Conservation (phyloP, 1,140 invertebrate genomes). For the Agrilus planipennis region DNA sequence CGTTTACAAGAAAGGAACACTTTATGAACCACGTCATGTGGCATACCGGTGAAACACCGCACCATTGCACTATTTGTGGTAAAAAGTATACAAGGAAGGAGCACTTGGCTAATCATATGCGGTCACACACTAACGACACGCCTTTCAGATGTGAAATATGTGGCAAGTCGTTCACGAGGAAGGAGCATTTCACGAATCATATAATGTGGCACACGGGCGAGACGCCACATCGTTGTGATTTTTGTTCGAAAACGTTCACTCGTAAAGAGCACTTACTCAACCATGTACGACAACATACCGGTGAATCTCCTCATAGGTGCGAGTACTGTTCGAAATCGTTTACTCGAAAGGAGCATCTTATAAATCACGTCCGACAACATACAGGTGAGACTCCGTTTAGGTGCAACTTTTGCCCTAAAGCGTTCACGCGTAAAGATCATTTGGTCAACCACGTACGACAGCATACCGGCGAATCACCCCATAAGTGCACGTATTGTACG, state of each 20-base stretch:
- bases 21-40: slow-evolving; percentile 53
- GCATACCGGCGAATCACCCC: slow-evolving; percentile 70
- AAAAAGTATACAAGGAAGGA: slow-evolving; percentile 70
- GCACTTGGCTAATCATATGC: slow-evolving; percentile 63
- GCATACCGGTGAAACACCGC: slow-evolving; percentile 59
- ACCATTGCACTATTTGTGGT: slow-evolving; percentile 60
- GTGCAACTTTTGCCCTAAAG: slow-evolving; percentile 76
- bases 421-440: slow-evolving; percentile 73
- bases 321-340: slow-evolving; percentile 73
- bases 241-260: slow-evolving; percentile 73
- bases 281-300: slow-evolving; percentile 70
- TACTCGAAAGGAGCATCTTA: slow-evolving; percentile 69
- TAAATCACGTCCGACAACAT: slow-evolving; percentile 74
- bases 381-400: slow-evolving; percentile 73
- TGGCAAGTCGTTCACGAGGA: slow-evolving; percentile 75
- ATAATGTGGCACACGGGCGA: slow-evolving; percentile 79
- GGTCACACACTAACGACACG: slow-evolving; percentile 50
- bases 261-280: slow-evolving; percentile 71
- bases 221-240: slow-evolving; percentile 74
- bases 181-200: slow-evolving; percentile 77
- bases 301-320: slow-evolving; percentile 70
- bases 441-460: slow-evolving; percentile 55
- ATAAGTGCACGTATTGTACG: slow-evolving; percentile 61
- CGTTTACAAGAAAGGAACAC: slow-evolving; percentile 54
- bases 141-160: slow-evolving; percentile 59